phyloP scores from a whole-genome alignment of 1,140 invertebrate genomes.

The Scaptomyza montana region DNA sequence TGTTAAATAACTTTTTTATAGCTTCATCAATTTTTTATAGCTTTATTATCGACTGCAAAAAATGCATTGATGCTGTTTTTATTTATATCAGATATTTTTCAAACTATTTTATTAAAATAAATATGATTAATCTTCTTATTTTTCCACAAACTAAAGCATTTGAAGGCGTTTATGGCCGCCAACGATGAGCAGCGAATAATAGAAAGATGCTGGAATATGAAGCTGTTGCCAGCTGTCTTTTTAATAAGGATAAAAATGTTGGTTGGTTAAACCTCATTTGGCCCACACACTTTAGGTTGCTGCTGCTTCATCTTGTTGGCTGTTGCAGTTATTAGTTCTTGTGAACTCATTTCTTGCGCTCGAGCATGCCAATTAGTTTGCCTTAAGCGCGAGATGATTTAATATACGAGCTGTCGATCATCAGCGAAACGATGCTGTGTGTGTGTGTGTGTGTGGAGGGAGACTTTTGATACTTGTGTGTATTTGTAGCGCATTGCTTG shows the following conservation, averaged over 20 bases:
- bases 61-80: neutral
- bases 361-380: slow-evolving; percentile 50
- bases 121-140: no score
- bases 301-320: no score
- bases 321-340: slow-evolving; percentile 61
- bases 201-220: neutral
- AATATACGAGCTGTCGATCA: slow-evolving; percentile 40
- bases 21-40: neutral
- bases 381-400: neutral
- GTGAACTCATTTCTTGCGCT: slow-evolving; percentile 50
- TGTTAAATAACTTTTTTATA: neutral
- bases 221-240: neutral
- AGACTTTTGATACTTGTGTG: slow-evolving; percentile 60
- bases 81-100: no score
- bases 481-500: no score
- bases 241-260: neutral
- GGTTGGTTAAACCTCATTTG: neutral
- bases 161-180: no score
- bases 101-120: no score
- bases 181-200: neutral
- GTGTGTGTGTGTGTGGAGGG: neutral
- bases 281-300: neutral
- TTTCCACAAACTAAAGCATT: no score
- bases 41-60: neutral
- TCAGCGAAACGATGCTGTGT: slow-evolving; percentile 12